phyloP scores from a whole-genome alignment of 2,797 vertebrate species.

The Karalla daura region DNA sequence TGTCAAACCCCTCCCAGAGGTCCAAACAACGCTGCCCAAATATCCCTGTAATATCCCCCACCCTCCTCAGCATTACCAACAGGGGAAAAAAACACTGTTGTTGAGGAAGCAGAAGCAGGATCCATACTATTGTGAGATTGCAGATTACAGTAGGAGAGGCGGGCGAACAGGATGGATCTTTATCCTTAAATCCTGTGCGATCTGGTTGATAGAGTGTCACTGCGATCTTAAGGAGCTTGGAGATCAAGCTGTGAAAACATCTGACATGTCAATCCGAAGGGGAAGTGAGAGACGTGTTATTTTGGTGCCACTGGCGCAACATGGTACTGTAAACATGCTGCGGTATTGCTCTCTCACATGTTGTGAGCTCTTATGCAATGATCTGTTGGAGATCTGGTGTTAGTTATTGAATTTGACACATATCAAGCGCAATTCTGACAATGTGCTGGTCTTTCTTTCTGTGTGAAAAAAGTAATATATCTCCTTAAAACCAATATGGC shows the following conservation, averaged over 20 bases:
- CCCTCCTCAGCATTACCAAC: no score
- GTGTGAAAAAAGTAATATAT: neutral
- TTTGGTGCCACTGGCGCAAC: neutral
- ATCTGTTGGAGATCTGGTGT: neutral
- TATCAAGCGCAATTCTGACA: neutral
- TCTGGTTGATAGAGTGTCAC: conserved; percentile 19
- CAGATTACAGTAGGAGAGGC: conserved; percentile 11
- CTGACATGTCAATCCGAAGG: conserved; percentile 16
- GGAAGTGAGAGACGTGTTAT: neutral
- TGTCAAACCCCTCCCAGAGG: neutral
- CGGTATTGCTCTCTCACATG: conserved; percentile 3
- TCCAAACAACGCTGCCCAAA: neutral
- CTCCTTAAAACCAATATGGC: no score
- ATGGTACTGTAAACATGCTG: neutral
- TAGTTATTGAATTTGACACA: neutral
- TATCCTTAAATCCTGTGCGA: conserved; percentile 37
- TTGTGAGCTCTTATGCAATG: neutral
- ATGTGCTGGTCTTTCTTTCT: neutral
- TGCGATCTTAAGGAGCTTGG: conserved; percentile 31
- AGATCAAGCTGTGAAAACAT: conserved; percentile 39
- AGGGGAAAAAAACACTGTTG: no score
- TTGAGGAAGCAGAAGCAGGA: no score
- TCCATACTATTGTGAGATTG: conserved; percentile 1
- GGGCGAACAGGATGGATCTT: conserved; percentile 21
- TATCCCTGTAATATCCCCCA: neutral